Evolutionary conservation across 64 coral and sea anemone genomes (phyloP).

Genomic region (Pocillopora verrucosa): DNA sequence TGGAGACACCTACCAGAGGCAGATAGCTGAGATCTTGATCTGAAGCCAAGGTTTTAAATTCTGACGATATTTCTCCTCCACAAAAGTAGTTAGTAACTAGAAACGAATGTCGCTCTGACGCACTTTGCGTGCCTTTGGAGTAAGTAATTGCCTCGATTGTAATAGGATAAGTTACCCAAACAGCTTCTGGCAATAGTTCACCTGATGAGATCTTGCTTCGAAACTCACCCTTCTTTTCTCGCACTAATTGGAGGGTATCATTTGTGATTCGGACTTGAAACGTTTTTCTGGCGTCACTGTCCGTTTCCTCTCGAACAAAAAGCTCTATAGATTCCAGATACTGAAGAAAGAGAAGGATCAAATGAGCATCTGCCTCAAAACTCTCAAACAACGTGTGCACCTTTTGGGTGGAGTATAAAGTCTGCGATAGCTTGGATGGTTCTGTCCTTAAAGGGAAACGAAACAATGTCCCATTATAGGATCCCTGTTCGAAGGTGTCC

Average conservation of each 20-base stretch:
- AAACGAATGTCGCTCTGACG: neutral
- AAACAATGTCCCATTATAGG: slow-evolving; percentile 68
- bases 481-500: slow-evolving; percentile 8
- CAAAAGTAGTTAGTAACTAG: neutral
- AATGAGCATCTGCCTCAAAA: slow-evolving; percentile 70
- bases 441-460: neutral
- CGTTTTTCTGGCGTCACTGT: slow-evolving; percentile 12
- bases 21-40: slow-evolving; percentile 17
- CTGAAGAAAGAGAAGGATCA: slow-evolving; percentile 76
- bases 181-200: neutral
- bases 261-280: slow-evolving; percentile 57
- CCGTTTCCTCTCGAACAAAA: slow-evolving; percentile 33
- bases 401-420: neutral
- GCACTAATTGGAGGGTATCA: neutral
- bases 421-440: neutral
- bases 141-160: neutral
- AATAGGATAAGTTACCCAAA: neutral
- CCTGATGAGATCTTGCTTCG: neutral
- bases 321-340: slow-evolving; percentile 73
- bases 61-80: neutral
- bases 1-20: neutral
- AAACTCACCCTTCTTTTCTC: slow-evolving; percentile 58
- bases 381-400: slow-evolving; percentile 61
- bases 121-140: neutral
- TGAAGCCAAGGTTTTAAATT: neutral